Evolutionary conservation across 2,888 invertebrate species (phyloP).

Genomic region (Magallana nippona): DNA sequence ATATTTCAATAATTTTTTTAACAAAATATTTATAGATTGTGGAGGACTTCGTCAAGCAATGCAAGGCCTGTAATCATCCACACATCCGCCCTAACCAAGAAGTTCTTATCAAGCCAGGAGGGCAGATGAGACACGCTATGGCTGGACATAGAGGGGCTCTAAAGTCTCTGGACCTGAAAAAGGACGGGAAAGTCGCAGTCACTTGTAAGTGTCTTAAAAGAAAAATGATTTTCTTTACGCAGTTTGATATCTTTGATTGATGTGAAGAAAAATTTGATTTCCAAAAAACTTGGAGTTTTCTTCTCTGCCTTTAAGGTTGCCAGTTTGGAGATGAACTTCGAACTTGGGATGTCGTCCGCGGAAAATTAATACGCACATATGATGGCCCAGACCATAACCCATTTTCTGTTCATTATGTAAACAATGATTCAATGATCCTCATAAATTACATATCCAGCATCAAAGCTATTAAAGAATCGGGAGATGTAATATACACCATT

Average conservation of each 20-base stretch:
- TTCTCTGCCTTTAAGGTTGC: too few relatives aligned
- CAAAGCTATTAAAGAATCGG: conserved; percentile 34
- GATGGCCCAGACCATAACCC: conserved; percentile 39
- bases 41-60: conserved; percentile 49
- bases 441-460: conserved; percentile 27
- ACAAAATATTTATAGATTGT: conserved; percentile 47
- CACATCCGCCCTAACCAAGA: conserved; percentile 55
- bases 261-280: too few relatives aligned
- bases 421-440: conserved; percentile 42
- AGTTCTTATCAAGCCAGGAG: conserved; percentile 61
- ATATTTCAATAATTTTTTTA: too few relatives aligned
- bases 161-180: conserved; percentile 60
- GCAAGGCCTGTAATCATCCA: conserved; percentile 42
- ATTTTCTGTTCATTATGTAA: conserved; percentile 38
- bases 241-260: too few relatives aligned
- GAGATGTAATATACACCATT: conserved; percentile 36
- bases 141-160: conserved; percentile 60
- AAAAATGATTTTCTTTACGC: too few relatives aligned
- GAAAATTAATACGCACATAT: conserved; percentile 40
- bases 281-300: too few relatives aligned
- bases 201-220: too few relatives aligned
- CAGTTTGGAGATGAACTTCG: conserved; percentile 46
- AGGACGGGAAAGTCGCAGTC: conserved; percentile 57
- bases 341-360: conserved; percentile 46
- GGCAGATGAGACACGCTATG: conserved; percentile 63